Evolutionary conservation across 1,140 invertebrate genomes (phyloP).

Genomic region (Bombus difficillimus): DNA sequence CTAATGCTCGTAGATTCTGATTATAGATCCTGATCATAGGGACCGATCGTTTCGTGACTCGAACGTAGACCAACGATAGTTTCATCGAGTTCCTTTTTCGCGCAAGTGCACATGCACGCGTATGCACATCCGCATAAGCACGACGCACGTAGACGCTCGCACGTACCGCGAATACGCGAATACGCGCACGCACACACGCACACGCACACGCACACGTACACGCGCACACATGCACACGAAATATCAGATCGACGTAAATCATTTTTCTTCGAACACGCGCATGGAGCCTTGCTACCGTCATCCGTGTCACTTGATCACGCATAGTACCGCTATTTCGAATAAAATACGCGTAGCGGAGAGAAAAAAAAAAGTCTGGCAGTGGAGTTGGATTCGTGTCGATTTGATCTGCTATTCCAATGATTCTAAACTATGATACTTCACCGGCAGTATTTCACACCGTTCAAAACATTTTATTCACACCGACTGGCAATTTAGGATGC

Average conservation of each 20-base stretch:
- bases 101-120: neutral
- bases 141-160: neutral
- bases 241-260: neutral
- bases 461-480: conserved; percentile 70
- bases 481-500: conserved; percentile 72
- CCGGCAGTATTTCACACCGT: neutral
- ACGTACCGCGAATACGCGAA: neutral
- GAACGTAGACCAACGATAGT: neutral
- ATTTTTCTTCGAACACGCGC: neutral
- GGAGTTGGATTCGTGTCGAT: neutral
- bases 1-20: neutral
- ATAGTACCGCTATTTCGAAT: neutral
- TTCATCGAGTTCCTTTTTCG: neutral
- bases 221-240: neutral
- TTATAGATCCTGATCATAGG: too few relatives aligned
- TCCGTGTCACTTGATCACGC: neutral
- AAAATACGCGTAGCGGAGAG: neutral
- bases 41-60: neutral
- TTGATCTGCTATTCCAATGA: neutral
- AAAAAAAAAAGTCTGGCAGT: neutral
- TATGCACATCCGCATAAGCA: too few relatives aligned
- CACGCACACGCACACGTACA: too few relatives aligned
- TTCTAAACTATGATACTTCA: neutral
- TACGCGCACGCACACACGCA: neutral
- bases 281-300: neutral